A percentile compares a stretch with the other conserved stretches of the same genome.
These are phyloP conservation scores for Centropristis striata DNA, from an alignment of 2,113 vertebrate species.

Conservation along the genomic window DNA sequence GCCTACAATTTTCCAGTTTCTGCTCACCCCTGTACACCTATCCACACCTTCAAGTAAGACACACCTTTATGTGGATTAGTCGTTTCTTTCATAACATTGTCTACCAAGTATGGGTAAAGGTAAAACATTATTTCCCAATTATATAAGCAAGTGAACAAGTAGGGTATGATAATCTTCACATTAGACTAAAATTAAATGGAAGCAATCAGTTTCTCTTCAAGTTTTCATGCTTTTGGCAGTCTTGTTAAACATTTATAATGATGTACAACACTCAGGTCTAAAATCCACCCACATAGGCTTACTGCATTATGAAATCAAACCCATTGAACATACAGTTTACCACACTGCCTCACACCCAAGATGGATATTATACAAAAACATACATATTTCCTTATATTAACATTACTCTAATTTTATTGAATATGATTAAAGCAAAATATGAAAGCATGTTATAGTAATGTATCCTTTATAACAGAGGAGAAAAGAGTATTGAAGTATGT, in stretches of 20 bases:
- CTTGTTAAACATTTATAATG: background rate
- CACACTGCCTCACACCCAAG: background rate
- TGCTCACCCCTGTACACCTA: conserved; percentile 19
- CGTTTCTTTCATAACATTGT: background rate
- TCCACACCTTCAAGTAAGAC: background rate
- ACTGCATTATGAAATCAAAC: background rate
- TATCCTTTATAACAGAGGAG: background rate
- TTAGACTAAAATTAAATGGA: background rate
- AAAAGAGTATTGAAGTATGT: background rate
- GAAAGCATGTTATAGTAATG: background rate
- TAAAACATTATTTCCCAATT: background rate
- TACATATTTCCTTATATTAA: background rate
- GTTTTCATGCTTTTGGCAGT: background rate
- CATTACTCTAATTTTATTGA: background rate
- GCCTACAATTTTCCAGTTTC: background rate
- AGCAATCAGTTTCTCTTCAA: no score
- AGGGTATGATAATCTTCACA: background rate
- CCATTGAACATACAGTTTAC: background rate
- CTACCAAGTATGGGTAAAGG: background rate
- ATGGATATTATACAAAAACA: background rate
- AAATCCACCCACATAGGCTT: background rate
- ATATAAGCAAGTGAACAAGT: background rate
- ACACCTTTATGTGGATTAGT: conserved; percentile 18
- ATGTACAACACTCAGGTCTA: background rate
- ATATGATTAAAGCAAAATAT: background rate